These are phyloP conservation scores for Nasonia vitripennis DNA, from an alignment of 1,140 invertebrate species.

Conservation along the genomic window DNA sequence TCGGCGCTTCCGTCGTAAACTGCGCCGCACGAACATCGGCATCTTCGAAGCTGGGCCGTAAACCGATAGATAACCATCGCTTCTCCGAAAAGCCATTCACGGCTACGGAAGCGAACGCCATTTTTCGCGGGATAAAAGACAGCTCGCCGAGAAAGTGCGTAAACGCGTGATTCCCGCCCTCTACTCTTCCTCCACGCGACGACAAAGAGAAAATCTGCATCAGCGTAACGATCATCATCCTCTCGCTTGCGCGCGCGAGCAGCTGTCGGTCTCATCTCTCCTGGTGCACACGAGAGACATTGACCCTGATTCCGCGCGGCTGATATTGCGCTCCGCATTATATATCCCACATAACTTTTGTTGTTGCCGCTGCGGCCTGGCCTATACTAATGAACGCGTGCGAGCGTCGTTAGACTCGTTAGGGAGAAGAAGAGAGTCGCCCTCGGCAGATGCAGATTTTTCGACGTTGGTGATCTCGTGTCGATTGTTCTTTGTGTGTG, in stretches of 20 bases:
- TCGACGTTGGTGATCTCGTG: no score
- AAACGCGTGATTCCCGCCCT: neutral
- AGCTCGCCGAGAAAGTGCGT: no score
- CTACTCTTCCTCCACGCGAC: neutral
- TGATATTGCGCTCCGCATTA: slow-evolving; percentile 4
- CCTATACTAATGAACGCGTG: neutral
- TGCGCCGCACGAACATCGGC: no score
- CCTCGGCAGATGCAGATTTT: no score
- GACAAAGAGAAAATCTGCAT: slow-evolving; percentile 1
- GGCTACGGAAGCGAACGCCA: no score
- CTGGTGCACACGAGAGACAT: neutral
- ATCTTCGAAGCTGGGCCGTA: neutral
- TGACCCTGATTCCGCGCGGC: neutral
- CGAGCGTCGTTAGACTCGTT: neutral
- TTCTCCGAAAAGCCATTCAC: no score
- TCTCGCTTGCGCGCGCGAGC: no score
- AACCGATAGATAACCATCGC: neutral
- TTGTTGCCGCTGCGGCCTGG: neutral
- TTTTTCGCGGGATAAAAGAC: neutral
- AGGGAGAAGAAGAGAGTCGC: no score
- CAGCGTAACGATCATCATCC: neutral
- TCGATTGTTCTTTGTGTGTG: no score
- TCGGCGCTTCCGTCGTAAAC: no score
- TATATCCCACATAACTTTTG: neutral
- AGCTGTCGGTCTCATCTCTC: neutral